Evolutionary conservation across 2,888 invertebrate species (phyloP).

Genomic region (Phortica okadai): DNA sequence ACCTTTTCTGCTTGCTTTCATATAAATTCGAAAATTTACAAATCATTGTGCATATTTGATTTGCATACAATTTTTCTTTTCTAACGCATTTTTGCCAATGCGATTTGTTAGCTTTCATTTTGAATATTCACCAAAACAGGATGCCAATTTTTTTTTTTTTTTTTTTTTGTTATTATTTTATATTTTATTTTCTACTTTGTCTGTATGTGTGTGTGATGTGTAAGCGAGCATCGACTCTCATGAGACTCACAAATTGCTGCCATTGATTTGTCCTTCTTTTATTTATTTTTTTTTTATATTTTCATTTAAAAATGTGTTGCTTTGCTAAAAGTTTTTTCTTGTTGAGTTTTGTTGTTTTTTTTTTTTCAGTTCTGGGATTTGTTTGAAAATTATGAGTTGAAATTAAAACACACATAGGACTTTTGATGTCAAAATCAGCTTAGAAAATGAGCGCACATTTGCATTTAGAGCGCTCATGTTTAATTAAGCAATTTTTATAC

Average conservation of each 20-base stretch:
- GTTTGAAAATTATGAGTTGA: conserved; percentile 1
- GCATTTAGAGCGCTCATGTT: neutral
- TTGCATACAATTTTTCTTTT: conserved; percentile 57
- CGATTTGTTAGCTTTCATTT: conserved; percentile 23
- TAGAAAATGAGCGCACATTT: neutral
- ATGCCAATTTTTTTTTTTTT: conserved; percentile 30
- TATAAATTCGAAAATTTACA: conserved; percentile 67
- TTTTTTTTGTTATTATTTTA: conserved; percentile 44
- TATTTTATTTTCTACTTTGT: conserved; percentile 37
- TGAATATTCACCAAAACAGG: neutral
- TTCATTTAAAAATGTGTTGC: neutral
- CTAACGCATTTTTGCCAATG: conserved; percentile 20
- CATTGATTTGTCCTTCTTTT: conserved; percentile 51
- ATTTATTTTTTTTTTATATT: neutral
- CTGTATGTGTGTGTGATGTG: conserved; percentile 3
- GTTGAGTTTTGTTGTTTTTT: neutral
- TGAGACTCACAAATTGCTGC: conserved; percentile 65
- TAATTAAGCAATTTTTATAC: neutral
- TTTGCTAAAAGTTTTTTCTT: conserved; percentile 5
- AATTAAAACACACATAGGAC: neutral
- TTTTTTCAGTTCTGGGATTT: neutral
- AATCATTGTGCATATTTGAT: conserved; percentile 67
- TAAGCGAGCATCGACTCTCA: conserved; percentile 45
- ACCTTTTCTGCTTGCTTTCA: conserved; percentile 31
- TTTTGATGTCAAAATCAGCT: neutral